A percentile compares a stretch with the other conserved stretches of the same genome.
Evolutionary conservation across 2,113 vertebrate species (phyloP).

Genomic region (Hystrix cristata): DNA sequence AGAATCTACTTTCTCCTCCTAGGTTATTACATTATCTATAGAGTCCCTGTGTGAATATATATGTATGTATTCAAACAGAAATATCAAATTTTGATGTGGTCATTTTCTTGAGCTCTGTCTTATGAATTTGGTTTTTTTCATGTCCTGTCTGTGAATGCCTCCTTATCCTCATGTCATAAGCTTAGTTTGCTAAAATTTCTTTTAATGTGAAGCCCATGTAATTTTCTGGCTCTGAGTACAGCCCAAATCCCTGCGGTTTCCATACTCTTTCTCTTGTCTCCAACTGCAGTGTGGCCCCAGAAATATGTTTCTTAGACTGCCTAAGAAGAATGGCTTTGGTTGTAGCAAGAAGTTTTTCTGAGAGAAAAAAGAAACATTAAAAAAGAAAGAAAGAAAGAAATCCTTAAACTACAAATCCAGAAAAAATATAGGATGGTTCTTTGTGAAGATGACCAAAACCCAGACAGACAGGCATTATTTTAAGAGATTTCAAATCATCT

Average conservation of each 20-base stretch:
- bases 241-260: background rate
- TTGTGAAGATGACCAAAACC: background rate
- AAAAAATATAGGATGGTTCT: background rate
- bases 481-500: background rate
- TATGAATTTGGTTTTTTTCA: background rate
- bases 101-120: background rate
- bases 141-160: background rate
- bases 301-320: background rate
- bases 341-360: background rate
- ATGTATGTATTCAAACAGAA: background rate
- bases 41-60: background rate
- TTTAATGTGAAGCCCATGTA: background rate
- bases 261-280: background rate
- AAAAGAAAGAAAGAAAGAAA: background rate
- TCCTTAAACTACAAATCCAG: constrained; percentile 22
- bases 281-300: background rate
- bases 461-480: background rate
- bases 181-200: background rate
- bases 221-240: background rate
- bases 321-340: background rate
- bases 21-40: background rate
- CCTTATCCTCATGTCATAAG: background rate
- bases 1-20: background rate
- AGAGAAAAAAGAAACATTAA: background rate
- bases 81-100: background rate